phyloP scores from a whole-genome alignment of 1,140 invertebrate genomes.

The Sminthurinus signatus region DNA sequence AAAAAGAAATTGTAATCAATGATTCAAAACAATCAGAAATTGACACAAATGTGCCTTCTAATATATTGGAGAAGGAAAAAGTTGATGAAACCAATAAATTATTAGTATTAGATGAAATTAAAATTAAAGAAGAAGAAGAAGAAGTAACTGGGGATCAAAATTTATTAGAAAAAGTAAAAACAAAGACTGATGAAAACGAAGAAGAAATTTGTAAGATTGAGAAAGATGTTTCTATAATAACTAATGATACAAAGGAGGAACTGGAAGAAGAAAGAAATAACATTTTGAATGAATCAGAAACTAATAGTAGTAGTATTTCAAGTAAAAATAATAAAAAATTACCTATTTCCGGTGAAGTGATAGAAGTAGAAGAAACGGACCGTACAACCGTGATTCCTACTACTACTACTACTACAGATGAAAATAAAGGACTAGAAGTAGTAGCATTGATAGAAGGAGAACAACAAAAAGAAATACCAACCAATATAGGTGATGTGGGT shows the following conservation, averaged over 20 bases:
- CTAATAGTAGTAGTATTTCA: too few relatives aligned
- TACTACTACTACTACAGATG: background rate
- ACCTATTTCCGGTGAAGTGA: constrained; percentile 7
- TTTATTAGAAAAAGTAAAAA: background rate
- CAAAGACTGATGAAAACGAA: constrained; percentile 7
- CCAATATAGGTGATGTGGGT: too few relatives aligned
- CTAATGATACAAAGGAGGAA: too few relatives aligned
- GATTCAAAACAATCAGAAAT: too few relatives aligned
- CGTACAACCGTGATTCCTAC: constrained; percentile 2
- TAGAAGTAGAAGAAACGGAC: background rate
- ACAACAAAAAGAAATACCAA: too few relatives aligned
- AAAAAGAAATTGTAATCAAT: too few relatives aligned
- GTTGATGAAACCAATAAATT: constrained; percentile 22
- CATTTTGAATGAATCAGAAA: too few relatives aligned
- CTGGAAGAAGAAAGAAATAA: too few relatives aligned
- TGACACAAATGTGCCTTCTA: constrained; percentile 29
- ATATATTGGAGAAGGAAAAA: constrained; percentile 39
- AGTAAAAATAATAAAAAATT: constrained; percentile 17
- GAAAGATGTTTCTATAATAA: too few relatives aligned
- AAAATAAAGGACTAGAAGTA: too few relatives aligned
- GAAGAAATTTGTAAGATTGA: background rate
- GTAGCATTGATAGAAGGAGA: too few relatives aligned
- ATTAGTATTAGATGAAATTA: constrained; percentile 49
- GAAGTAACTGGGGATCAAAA: background rate
- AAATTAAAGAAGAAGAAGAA: constrained; percentile 39